phyloP scores from a whole-genome alignment of 2,113 vertebrate species.

The Gobio gobio region DNA sequence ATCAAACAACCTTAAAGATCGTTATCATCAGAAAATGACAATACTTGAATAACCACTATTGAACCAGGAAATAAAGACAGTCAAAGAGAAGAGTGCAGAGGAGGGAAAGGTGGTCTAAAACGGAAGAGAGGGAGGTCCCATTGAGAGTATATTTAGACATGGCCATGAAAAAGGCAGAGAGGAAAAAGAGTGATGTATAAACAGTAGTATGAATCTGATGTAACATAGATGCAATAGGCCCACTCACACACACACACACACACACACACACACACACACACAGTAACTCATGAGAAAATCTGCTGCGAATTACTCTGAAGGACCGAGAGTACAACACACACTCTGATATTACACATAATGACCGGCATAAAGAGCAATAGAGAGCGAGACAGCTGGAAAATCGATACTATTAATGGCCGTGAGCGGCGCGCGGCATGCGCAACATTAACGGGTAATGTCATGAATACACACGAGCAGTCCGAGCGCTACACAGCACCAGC shows the following conservation, averaged over 20 bases:
- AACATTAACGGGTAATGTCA: constrained; percentile 72
- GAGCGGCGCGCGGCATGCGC: constrained; percentile 63
- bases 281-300: constrained; percentile 33
- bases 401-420: constrained; percentile 73
- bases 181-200: constrained; percentile 71
- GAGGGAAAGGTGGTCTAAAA: constrained; percentile 29
- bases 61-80: not conserved
- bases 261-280: constrained; percentile 55
- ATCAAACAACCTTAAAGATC: constrained; percentile 2
- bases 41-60: not conserved
- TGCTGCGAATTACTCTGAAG: constrained; percentile 47
- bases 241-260: constrained; percentile 55
- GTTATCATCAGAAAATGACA: not conserved
- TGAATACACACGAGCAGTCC: constrained; percentile 54
- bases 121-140: constrained; percentile 70
- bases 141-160: constrained; percentile 79
- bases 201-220: constrained; percentile 76
- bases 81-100: not conserved
- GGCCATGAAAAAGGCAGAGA: constrained; percentile 68
- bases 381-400: constrained; percentile 72
- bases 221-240: constrained; percentile 74
- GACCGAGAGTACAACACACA: constrained; percentile 31
- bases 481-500: constrained; percentile 64
- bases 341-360: constrained; percentile 48
- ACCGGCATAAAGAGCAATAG: constrained; percentile 45